Base-by-base conservation (phyloP, 2,797 vertebrate genomes). In the Danio tinwini region DNA sequence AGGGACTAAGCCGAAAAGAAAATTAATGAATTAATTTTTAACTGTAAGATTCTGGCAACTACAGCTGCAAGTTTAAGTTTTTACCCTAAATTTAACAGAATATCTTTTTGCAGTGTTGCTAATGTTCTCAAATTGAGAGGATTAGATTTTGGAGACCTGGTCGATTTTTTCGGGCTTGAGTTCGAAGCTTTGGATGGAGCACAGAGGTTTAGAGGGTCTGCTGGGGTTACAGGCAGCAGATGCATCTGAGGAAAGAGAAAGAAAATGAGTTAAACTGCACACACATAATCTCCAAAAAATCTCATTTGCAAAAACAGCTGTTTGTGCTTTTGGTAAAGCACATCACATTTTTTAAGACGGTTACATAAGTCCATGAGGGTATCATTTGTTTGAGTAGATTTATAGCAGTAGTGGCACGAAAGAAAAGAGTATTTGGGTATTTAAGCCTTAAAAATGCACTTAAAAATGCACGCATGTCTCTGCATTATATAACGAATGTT, bases 151-250 rank as follows among this genome's bases (percentile, higher is more conserved):
- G 21, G 47, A 62, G 52, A 87, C 86, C 86, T 85, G 82, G 21
- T 84, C 82, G 17, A 63, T 81, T 29, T 79, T 82, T 37, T 84
- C 86, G 0, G 72, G 50, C 53, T 82, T 81, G 50, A 85, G 42
- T 53, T 71, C 80, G 16, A 21, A 65, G 53, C 53, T 79, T 40
- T 74, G 78, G 29, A 47, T 65, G 37, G 67, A 63, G 45, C 58
- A n/a, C 0, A 68, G 76, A 49, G 74, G 61, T 58, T 83, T 81
- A 1, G 69, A 56, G 21, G 44, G 44, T 16, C 65, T 68, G 74
- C 17, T 81, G 74, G 75, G 79, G 42, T 68, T 84, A 81, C 71
- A 79, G 75, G 75, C 71, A 76, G 42, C 56, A 5, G 42, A 63
- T 69, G 47, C 68, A 83, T 81, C 85, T 86, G 61, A 42, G 49